Percentiles rank a stretch among this genome's conserved stretches.
phyloP scores from a whole-genome alignment of 2,797 vertebrate species.

The Lepilemur septentrionalis region DNA sequence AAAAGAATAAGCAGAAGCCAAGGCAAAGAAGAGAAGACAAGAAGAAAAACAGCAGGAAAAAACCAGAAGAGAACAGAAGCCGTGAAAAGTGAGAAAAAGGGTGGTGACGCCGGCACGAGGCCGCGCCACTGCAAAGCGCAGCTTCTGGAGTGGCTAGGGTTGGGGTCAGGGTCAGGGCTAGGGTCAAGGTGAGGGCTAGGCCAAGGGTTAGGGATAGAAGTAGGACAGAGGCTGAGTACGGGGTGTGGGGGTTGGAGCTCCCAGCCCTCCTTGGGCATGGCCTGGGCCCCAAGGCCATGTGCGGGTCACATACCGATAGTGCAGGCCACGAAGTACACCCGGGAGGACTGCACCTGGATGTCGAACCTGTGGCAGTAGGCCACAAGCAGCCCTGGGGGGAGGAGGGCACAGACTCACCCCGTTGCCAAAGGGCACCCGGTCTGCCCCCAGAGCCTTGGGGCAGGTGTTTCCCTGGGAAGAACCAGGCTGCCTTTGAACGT shows the following conservation, averaged over 20 bases:
- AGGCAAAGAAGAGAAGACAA: background rate
- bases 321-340: conserved; percentile 96
- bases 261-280: background rate
- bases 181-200: background rate
- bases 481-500: background rate
- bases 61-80: background rate
- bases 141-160: background rate
- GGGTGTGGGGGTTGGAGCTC: background rate
- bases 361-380: conserved; percentile 98
- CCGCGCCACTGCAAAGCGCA: background rate
- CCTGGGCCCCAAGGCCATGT: background rate
- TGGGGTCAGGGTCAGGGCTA: background rate
- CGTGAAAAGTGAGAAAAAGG: too few species aligned
- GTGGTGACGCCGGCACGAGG: background rate
- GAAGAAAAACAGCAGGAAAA: background rate
- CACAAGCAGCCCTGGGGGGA: conserved; percentile 91
- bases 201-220: background rate
- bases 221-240: background rate
- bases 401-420: background rate
- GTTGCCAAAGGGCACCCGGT: background rate
- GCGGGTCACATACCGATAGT: conserved; percentile 89
- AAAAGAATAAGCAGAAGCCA: accelerated
- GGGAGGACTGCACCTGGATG: conserved; percentile 94
- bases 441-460: background rate
- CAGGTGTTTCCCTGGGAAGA: background rate